Conservation (phyloP, 2,797 vertebrate species). For the Alca torda region DNA sequence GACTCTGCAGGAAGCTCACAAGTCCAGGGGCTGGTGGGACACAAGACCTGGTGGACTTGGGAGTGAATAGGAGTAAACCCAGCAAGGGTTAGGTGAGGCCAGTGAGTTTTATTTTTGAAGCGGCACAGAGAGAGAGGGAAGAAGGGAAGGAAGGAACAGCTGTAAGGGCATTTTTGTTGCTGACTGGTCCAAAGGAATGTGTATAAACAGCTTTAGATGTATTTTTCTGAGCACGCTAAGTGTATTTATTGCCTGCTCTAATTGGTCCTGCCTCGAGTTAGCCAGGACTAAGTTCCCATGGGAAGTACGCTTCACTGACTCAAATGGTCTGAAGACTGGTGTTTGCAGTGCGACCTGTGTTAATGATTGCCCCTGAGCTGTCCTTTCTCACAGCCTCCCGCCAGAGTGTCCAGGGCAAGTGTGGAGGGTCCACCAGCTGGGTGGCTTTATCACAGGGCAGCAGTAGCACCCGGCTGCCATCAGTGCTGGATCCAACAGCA, state of each 20-base stretch:
- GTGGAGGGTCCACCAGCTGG: background rate
- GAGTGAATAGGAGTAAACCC: background rate
- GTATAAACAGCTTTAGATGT: conserved; percentile 63
- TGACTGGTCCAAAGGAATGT: conserved; percentile 56
- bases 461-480: background rate
- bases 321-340: background rate
- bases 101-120: conserved; percentile 34
- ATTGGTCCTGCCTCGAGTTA: conserved; percentile 55
- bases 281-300: conserved; percentile 58
- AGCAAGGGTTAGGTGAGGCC: conserved; percentile 50
- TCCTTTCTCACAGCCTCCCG: conserved; percentile 31
- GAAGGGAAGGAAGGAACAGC: conserved; percentile 38
- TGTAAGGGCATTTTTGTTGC: conserved; percentile 57
- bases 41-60: background rate
- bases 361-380: conserved; percentile 21
- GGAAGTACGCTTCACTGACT: conserved; percentile 53
- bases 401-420: background rate
- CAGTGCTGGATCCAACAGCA: background rate
- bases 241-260: conserved; percentile 62
- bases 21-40: background rate
- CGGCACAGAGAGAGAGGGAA: background rate
- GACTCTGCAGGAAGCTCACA: background rate
- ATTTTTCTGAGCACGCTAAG: conserved; percentile 59
- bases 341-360: conserved; percentile 18
- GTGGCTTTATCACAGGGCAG: background rate